Percentiles rank a stretch among this genome's conserved stretches.
Conservation (phyloP, 2,888 invertebrate genomes). For the Campoplex capitator region DNA sequence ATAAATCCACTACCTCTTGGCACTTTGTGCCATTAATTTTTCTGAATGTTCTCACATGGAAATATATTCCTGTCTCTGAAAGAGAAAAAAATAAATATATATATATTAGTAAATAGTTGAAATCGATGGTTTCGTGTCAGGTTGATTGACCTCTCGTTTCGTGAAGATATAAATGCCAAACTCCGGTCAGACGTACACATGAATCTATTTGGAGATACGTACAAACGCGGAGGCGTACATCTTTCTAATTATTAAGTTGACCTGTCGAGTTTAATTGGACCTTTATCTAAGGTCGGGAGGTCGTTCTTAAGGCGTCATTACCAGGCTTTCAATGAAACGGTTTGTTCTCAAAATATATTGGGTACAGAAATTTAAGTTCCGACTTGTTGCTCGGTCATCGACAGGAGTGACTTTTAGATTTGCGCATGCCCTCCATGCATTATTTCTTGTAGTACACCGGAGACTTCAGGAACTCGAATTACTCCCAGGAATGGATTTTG, state of each 20-base stretch:
- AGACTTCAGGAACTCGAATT: background rate
- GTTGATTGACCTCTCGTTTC: constrained; percentile 64
- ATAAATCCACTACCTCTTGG: no score
- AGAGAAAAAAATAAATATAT: background rate
- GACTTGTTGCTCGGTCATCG: background rate
- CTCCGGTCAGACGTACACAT: background rate
- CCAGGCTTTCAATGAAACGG: constrained; percentile 63
- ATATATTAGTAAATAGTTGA: background rate
- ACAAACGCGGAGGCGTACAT: constrained; percentile 58
- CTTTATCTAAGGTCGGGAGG: constrained; percentile 77
- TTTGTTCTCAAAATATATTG: constrained; percentile 48
- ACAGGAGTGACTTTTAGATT: background rate
- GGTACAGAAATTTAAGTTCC: constrained; percentile 20
- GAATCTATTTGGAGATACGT: constrained; percentile 1
- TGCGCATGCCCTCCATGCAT: background rate
- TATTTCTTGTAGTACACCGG: background rate
- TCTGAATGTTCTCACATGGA: no score
- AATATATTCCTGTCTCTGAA: background rate
- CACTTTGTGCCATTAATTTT: background rate
- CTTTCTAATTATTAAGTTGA: constrained; percentile 78
- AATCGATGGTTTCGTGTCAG: constrained; percentile 21
- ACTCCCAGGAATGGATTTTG: background rate
- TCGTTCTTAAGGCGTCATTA: constrained; percentile 68
- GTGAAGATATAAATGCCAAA: constrained; percentile 9
- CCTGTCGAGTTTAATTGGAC: constrained; percentile 77